Percentiles rank a stretch among this genome's conserved stretches.
Evolutionary conservation across 1,140 invertebrate genomes (phyloP).

Genomic region (Tetramorium simillimum): DNA sequence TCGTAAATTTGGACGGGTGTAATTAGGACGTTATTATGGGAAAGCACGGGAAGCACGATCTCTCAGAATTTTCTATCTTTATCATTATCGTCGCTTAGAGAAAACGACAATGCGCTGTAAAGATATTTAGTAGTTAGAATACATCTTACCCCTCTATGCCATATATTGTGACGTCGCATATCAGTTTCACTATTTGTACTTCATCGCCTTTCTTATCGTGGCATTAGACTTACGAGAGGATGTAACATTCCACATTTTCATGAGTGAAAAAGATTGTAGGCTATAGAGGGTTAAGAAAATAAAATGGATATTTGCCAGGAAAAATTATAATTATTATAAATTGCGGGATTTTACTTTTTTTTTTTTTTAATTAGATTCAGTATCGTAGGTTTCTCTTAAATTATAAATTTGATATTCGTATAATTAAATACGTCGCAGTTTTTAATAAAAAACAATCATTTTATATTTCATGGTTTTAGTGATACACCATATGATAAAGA

Average conservation of each 20-base stretch:
- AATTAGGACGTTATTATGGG: not conserved
- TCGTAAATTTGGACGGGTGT: not conserved
- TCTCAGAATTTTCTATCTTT: slow-evolving; percentile 22
- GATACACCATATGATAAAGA: not conserved
- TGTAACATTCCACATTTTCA: slow-evolving; percentile 44
- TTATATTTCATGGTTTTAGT: not conserved
- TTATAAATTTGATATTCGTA: not conserved
- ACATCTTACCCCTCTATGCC: slow-evolving; percentile 40
- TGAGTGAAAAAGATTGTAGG: slow-evolving; percentile 20
- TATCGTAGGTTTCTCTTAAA: not conserved
- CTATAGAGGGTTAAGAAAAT: slow-evolving; percentile 58
- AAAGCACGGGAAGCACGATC: not conserved
- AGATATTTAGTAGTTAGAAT: slow-evolving; percentile 42
- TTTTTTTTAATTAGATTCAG: not conserved
- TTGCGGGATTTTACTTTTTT: not conserved
- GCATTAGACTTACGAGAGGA: slow-evolving; percentile 12
- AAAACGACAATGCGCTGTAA: not conserved
- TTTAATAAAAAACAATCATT: slow-evolving; percentile 19
- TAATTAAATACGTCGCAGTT: not conserved
- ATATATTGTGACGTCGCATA: slow-evolving; percentile 31
- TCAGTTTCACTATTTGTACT: slow-evolving; percentile 37
- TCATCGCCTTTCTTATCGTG: slow-evolving; percentile 14
- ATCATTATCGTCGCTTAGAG: not conserved
- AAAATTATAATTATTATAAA: slow-evolving; percentile 17
- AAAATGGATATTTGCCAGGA: slow-evolving; percentile 38